phyloP scores from a whole-genome alignment of 2,113 vertebrate species.

The Cacatua alba region DNA sequence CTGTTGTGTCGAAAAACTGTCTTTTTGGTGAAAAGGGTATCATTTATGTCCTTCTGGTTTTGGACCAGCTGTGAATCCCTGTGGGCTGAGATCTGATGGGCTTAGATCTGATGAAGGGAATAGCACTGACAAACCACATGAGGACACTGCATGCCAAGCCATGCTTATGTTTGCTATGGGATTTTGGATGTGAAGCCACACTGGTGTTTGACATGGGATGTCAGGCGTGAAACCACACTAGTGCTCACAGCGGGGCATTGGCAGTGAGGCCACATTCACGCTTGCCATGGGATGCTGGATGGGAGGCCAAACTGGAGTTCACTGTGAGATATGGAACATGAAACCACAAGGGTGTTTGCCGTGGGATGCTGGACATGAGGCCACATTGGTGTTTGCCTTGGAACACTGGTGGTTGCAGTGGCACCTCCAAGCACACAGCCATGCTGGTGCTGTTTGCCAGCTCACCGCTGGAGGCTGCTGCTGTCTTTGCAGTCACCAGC shows the following conservation, averaged over 20 bases:
- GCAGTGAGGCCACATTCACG: fast-evolving
- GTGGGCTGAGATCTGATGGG: neutral
- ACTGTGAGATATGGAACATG: fast-evolving
- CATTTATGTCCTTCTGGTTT: neutral
- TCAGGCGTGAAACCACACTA: fast-evolving
- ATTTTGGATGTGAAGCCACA: fast-evolving
- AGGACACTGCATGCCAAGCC: neutral
- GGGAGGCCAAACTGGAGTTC: neutral
- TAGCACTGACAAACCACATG: neutral
- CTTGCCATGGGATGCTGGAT: fast-evolving
- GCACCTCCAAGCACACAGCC: neutral
- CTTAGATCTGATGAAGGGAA: fast-evolving
- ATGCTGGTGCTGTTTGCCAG: neutral
- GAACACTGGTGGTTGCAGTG: neutral
- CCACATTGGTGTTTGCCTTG: neutral
- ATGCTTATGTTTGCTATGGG: fast-evolving
- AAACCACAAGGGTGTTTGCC: neutral
- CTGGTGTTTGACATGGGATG: neutral
- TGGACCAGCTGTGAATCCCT: fast-evolving
- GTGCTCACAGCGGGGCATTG: fast-evolving
- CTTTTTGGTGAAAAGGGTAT: neutral
- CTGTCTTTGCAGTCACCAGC: conserved; percentile 34
- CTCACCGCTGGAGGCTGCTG: conserved; percentile 67
- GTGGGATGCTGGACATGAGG: fast-evolving
- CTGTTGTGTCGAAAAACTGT: neutral